Evolutionary conservation across 2,797 vertebrate species (phyloP).

Genomic region (Oreortyx pictus): DNA sequence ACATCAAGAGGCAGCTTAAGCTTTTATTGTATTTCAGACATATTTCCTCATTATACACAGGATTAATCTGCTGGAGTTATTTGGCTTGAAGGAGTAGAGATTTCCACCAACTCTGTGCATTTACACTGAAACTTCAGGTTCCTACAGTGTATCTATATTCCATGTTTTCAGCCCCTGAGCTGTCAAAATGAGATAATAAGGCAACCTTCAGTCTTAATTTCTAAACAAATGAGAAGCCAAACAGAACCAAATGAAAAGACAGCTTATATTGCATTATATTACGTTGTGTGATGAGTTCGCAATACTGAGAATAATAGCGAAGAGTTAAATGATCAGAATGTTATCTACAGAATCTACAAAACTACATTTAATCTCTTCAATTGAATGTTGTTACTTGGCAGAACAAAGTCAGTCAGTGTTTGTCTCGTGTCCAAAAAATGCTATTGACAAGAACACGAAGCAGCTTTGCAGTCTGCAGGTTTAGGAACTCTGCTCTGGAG

Average conservation of each 20-base stretch:
- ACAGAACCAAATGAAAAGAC: not conserved
- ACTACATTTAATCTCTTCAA: not conserved
- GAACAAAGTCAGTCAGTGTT: constrained; percentile 26
- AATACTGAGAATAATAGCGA: not conserved
- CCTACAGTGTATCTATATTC: not conserved
- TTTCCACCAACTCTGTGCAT: not conserved
- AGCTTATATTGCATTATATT: not conserved
- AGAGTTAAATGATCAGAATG: not conserved
- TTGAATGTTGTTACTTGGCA: constrained; percentile 14
- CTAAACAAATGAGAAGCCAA: not conserved
- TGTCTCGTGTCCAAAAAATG: constrained; percentile 30
- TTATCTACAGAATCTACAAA: not conserved
- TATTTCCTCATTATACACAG: not conserved
- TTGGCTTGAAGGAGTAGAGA: not conserved
- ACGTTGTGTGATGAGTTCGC: not conserved
- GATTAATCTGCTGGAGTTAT: not conserved
- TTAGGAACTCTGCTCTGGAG: constrained; percentile 33
- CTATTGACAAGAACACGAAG: constrained; percentile 39
- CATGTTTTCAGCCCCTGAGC: not conserved
- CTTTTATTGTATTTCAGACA: not conserved
- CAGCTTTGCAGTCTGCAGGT: constrained; percentile 41
- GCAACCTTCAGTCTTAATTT: not conserved
- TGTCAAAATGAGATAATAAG: not conserved
- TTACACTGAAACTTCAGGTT: not conserved
- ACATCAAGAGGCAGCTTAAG: not conserved